A percentile compares a stretch with the other conserved stretches of the same genome.
These are phyloP conservation scores for Holcopasites calliopsidis DNA, from an alignment of 1,140 invertebrate genomes.

Conservation along the genomic window DNA sequence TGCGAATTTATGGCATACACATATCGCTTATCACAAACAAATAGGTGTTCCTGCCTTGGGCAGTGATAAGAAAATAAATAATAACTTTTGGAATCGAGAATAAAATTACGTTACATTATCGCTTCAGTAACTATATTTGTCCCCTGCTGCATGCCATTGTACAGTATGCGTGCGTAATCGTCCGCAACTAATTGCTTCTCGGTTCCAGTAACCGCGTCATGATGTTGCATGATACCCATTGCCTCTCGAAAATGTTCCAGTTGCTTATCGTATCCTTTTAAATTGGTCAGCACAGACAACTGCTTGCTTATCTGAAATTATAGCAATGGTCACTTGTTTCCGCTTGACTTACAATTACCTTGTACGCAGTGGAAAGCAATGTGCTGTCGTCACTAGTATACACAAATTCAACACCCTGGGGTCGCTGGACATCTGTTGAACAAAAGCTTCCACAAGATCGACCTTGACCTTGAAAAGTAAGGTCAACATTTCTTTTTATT, in stretches of 20 bases:
- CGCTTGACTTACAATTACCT: too few relatives aligned
- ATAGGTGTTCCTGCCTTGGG: too few relatives aligned
- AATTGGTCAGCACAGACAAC: constrained; percentile 66
- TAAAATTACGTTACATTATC: constrained; percentile 19
- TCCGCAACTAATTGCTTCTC: constrained; percentile 93
- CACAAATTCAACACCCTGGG: too few relatives aligned
- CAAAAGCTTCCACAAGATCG: too few relatives aligned
- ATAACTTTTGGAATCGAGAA: background rate
- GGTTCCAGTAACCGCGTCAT: constrained; percentile 94
- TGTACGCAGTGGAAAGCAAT: too few relatives aligned
- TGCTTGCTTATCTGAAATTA: constrained; percentile 75
- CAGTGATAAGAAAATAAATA: background rate
- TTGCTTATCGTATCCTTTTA: constrained; percentile 58
- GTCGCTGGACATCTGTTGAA: too few relatives aligned
- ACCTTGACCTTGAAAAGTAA: too few relatives aligned
- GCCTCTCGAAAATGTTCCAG: constrained; percentile 79
- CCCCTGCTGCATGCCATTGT: constrained; percentile 77
- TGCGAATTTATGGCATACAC: too few relatives aligned
- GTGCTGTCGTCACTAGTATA: too few relatives aligned
- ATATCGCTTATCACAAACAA: too few relatives aligned
- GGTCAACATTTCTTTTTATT: too few relatives aligned
- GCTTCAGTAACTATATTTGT: constrained; percentile 1
- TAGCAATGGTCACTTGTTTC: background rate
- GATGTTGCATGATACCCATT: constrained; percentile 94
- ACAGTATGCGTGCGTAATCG: constrained; percentile 90